These are phyloP conservation scores for Acropora tenuis DNA, from an alignment of 64 coral and sea anemone species.

Conservation along the genomic window DNA sequence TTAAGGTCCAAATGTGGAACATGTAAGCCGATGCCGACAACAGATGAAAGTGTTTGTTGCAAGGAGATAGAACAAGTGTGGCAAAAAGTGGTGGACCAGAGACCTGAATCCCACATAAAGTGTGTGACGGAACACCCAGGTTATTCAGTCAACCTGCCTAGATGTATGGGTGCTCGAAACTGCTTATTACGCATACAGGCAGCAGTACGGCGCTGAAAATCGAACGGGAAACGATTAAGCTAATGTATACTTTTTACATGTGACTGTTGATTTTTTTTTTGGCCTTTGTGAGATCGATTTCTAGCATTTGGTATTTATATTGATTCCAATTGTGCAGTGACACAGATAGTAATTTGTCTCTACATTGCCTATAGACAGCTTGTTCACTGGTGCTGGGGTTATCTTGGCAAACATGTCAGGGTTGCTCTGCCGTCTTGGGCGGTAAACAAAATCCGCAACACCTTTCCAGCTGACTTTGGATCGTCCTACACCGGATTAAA, in stretches of 20 bases:
- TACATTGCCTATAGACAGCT: neutral
- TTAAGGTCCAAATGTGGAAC: too few relatives aligned
- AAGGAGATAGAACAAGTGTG: neutral
- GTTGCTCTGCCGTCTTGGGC: constrained; percentile 17
- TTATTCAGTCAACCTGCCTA: neutral
- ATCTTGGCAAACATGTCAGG: neutral
- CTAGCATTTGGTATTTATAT: neutral
- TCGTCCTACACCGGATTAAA: too few relatives aligned
- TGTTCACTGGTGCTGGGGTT: constrained; percentile 31
- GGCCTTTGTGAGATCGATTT: too few relatives aligned
- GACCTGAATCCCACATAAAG: neutral
- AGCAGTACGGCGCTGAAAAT: constrained; percentile 11
- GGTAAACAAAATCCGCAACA: too few relatives aligned
- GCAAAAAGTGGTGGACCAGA: constrained; percentile 8
- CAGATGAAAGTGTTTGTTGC: neutral
- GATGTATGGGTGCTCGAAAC: neutral
- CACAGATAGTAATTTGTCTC: neutral
- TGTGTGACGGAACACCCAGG: constrained; percentile 4
- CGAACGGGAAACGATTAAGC: neutral
- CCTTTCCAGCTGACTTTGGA: too few relatives aligned
- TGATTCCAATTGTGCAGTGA: neutral
- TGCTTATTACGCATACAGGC: neutral
- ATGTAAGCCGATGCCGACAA: neutral
- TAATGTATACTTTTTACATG: neutral
- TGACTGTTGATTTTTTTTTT: neutral